A percentile compares a stretch with the other conserved stretches of the same genome.
These are phyloP conservation scores for Trisateles emortualis DNA, from an alignment of 2,888 invertebrate genomes.

Conservation along the genomic window DNA sequence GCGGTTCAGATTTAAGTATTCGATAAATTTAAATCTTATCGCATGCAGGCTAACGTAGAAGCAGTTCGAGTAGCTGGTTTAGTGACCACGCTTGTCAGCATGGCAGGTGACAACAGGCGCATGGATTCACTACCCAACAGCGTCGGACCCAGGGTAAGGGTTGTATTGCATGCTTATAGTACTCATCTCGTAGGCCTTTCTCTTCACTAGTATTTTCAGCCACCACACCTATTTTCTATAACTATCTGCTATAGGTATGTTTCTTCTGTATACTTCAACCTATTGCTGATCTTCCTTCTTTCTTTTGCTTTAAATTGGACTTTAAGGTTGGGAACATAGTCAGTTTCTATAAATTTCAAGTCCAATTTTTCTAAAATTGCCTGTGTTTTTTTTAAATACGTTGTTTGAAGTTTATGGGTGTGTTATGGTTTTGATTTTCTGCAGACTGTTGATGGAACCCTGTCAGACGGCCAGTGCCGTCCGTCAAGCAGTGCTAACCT, in stretches of 20 bases:
- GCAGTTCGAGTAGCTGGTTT: slow-evolving; percentile 94
- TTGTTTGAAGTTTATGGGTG: background rate
- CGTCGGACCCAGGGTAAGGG: slow-evolving; percentile 84
- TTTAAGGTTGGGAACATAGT: background rate
- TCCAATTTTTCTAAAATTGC: background rate
- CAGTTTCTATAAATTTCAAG: background rate
- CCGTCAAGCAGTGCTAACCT: slow-evolving; percentile 68
- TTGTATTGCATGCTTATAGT: slow-evolving; percentile 54
- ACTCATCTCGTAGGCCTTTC: slow-evolving; percentile 34
- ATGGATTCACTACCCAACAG: slow-evolving; percentile 84
- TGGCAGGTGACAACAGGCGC: slow-evolving; percentile 89
- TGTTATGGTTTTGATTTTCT: slow-evolving; percentile 1
- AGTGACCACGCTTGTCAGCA: slow-evolving; percentile 94
- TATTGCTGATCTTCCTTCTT: slow-evolving; percentile 3
- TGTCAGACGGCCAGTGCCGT: slow-evolving; percentile 72
- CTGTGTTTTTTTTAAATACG: background rate
- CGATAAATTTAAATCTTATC: slow-evolving; percentile 84
- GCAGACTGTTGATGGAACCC: slow-evolving; percentile 78
- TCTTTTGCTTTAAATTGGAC: background rate
- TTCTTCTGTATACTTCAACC: background rate
- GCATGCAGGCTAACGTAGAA: slow-evolving; percentile 92
- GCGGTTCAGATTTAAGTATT: slow-evolving; percentile 54
- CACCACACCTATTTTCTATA: background rate
- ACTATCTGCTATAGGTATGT: background rate
- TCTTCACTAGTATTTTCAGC: slow-evolving; percentile 19